Evolutionary conservation across 1,140 invertebrate species (phyloP).

Genomic region (Bombus impatiens): DNA sequence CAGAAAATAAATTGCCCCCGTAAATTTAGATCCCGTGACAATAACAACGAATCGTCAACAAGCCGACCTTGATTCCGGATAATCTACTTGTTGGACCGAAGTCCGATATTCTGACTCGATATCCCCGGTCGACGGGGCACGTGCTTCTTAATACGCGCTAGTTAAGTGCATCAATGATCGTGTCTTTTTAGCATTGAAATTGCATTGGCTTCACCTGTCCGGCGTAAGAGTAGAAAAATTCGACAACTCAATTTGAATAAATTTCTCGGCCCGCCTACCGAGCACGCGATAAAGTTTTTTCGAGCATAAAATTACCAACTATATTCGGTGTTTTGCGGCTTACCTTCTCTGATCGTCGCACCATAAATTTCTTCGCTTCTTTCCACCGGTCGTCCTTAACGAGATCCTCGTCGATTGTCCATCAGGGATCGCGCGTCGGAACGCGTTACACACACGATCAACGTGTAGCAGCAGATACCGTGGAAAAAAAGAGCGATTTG

Average conservation of each 20-base stretch:
- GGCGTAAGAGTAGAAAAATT: conserved; percentile 14
- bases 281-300: conserved; percentile 9
- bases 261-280: conserved; percentile 23
- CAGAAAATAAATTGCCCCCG: not conserved
- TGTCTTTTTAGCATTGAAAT: conserved; percentile 27
- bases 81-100: conserved; percentile 28
- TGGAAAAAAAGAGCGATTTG: not conserved
- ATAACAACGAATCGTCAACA: not conserved
- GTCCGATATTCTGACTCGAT: conserved; percentile 12
- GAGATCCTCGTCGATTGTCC: conserved; percentile 17
- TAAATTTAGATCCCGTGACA: not conserved
- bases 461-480: not conserved
- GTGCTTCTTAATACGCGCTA: conserved; percentile 19
- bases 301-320: conserved; percentile 35
- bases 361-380: not conserved
- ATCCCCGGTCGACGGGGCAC: not conserved
- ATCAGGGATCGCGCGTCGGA: not conserved
- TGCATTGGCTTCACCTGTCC: conserved; percentile 21
- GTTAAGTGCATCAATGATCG: conserved; percentile 22
- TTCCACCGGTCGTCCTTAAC: not conserved
- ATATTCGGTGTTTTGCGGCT: conserved; percentile 15
- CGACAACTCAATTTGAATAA: conserved; percentile 51
- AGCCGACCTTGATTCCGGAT: conserved; percentile 38
- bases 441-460: not conserved
- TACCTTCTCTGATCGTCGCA: conserved; percentile 24